Evolutionary conservation across 35 echinoderm and acorn worm genomes (phyloP).

Genomic region (Apostichopus californicus): DNA sequence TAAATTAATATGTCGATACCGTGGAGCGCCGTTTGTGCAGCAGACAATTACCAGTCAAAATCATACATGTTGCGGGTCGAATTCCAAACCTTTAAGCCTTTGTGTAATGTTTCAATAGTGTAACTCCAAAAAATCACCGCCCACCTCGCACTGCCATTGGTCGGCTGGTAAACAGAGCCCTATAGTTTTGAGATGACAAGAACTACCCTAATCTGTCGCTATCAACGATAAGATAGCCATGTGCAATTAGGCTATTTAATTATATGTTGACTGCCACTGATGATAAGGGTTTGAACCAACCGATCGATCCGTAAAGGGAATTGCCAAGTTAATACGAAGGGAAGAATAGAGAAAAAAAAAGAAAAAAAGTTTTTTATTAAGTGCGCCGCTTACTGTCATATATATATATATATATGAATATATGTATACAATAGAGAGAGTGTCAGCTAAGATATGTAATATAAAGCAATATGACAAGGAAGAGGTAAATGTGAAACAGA

Average conservation of each 20-base stretch:
- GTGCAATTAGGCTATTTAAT: constrained; percentile 77
- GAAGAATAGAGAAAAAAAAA: neutral
- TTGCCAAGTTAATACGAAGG: constrained; percentile 28
- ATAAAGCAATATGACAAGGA: too few species aligned
- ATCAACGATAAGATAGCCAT: constrained; percentile 61
- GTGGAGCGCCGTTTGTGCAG: constrained; percentile 25
- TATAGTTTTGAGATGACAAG: constrained; percentile 54
- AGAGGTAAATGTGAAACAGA: too few species aligned
- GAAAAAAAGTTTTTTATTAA: constrained; percentile 9
- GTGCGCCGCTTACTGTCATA: constrained; percentile 6
- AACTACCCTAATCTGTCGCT: constrained; percentile 60
- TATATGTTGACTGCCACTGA: constrained; percentile 68
- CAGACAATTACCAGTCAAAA: constrained; percentile 26
- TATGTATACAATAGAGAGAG: neutral
- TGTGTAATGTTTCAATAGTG: constrained; percentile 53
- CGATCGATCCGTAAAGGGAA: neutral
- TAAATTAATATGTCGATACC: constrained; percentile 33
- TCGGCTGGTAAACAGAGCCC: constrained; percentile 26
- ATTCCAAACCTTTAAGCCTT: constrained; percentile 17
- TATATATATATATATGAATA: neutral
- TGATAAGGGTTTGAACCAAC: constrained; percentile 7
- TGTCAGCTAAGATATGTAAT: too few species aligned
- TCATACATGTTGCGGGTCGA: neutral
- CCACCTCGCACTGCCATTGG: constrained; percentile 61
- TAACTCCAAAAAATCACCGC: constrained; percentile 54